These are phyloP conservation scores for Macropus fuliginosus DNA, from an alignment of 2,797 vertebrate species.

Conservation along the genomic window DNA sequence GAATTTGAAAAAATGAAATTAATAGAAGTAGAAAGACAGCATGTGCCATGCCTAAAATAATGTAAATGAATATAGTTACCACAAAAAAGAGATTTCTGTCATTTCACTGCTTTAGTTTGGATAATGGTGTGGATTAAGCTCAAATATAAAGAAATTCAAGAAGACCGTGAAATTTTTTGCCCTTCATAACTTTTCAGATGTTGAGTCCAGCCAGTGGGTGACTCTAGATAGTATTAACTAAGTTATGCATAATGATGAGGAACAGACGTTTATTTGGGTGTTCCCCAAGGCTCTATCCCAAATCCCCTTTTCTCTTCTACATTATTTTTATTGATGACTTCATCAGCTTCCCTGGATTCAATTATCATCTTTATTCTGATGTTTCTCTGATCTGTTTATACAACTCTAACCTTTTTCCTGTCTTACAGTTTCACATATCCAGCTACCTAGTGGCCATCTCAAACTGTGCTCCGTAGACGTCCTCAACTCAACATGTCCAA, in stretches of 20 bases:
- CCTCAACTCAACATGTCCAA: not conserved
- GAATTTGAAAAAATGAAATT: not conserved
- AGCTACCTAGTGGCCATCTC: not conserved
- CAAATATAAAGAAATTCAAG: not conserved
- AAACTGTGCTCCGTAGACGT: not conserved
- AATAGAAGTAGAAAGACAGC: not conserved
- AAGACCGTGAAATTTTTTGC: not conserved
- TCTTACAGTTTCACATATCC: not conserved
- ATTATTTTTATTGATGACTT: not conserved
- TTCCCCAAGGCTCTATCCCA: not conserved
- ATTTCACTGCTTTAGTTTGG: not conserved
- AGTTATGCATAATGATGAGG: not conserved
- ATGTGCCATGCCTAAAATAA: not conserved
- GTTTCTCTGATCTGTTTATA: not conserved
- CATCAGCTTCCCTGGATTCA: not conserved
- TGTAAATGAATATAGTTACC: not conserved
- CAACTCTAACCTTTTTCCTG: not conserved
- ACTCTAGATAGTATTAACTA: not conserved
- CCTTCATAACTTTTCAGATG: not conserved
- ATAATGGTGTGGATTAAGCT: not conserved
- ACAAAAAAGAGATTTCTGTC: conserved; percentile 26
- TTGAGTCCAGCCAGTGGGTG: not conserved
- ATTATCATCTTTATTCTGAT: not conserved
- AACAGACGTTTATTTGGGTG: not conserved
- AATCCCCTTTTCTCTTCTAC: not conserved